Base-by-base conservation (phyloP, 2,797 vertebrate species). In the Falco rusticolus region DNA sequence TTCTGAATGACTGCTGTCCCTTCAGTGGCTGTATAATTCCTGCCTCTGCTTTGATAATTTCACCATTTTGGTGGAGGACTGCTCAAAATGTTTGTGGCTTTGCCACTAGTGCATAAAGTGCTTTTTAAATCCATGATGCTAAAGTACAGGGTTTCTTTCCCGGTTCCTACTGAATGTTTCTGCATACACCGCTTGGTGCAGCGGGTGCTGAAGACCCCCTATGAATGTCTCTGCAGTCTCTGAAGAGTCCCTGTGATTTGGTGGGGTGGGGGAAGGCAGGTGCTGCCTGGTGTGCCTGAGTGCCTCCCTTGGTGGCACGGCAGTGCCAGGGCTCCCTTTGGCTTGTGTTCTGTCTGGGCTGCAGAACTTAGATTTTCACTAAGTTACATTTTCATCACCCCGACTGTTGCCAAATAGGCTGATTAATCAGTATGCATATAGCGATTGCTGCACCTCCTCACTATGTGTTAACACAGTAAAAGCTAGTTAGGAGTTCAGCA, bases 321-420 rank as follows among this genome's bases (percentile, higher is more conserved):
- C 0, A 2, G 9, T 53, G n/a, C 64, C 43, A 10, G 50, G 24
- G 10, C 34, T 85, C 6, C 31, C 47, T 43, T 51, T 33, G 65
- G 51, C 31, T 54, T 16, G 1, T 1, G 0, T 37, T 18, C 24
- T 59, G 11, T 28, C 51, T 1, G 0, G 22, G 33, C 2, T 57
- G 39, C 75, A 60, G 15, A 59, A 26, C 20, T 59, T 48, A 20
- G 0, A 6, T 26, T 72, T 66, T 72, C 53, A 54, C 43, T 34
- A 29, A 4, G 16, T 34, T 82, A 24, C 11, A 3, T 71, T 50
- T 53, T 50, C 50, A 45, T 86, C n/a, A 57, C 39, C 33, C 15
- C 34, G 53, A 2, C 15, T 47, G 28, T 21, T 93, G 65, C 37
- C 37, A 59, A 68, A 66, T 17, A 75, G 45, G 31, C 68, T 45